Base-by-base conservation (phyloP, 2,113 vertebrate genomes). In the Siniperca chuatsi region DNA sequence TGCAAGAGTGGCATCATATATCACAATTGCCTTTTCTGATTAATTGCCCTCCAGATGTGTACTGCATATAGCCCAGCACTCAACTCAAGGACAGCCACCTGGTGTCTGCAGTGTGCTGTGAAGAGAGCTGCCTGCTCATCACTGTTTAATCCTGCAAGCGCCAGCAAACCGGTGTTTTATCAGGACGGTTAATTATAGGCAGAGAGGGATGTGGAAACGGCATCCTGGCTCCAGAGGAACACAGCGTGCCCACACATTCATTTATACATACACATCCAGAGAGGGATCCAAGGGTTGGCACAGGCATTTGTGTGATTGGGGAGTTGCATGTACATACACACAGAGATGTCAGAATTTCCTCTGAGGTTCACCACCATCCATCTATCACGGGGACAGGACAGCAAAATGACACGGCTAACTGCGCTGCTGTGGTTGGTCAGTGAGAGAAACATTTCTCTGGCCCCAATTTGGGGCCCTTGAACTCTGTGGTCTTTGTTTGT, bases 41-140 rank as follows among this genome's bases (percentile, higher is more conserved):
- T 88, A 91, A 92, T 91, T 87, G 84, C 86, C 92, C 90, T 93
- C 91, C 90, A 92, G 88, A 92, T 94, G 92, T 67, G 40, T 44
- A 52, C 84, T 84, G 88, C 86, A 85, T 83, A 88, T 64, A 91
- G 86, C 75, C 86, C 79, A 2, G 79, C 90, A 79, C 90, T 92
- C 88, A 66, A 46, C 82, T 93, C 90, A 92, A 93, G 93, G 91
- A 91, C 91, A 79, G 86, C 87, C 94, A 95, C 91, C 94, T 95
- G 94, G 92, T 70, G 65, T 88, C 87, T 81, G 88, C 92, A 81
- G 74, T 67, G 89, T 60, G 78, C 84, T 79, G 86, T 80, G 89
- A 86, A 84, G 92, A 87, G 89, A 90, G 91, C 82, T 87, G 92
- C 92, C 92, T 89, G 92, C 94, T 92, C 92, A 90, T 93, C 90